A percentile compares a stretch with the other conserved stretches of the same genome.
phyloP scores from a whole-genome alignment of 2,888 invertebrate genomes.

The Cerceris ruficornis region DNA sequence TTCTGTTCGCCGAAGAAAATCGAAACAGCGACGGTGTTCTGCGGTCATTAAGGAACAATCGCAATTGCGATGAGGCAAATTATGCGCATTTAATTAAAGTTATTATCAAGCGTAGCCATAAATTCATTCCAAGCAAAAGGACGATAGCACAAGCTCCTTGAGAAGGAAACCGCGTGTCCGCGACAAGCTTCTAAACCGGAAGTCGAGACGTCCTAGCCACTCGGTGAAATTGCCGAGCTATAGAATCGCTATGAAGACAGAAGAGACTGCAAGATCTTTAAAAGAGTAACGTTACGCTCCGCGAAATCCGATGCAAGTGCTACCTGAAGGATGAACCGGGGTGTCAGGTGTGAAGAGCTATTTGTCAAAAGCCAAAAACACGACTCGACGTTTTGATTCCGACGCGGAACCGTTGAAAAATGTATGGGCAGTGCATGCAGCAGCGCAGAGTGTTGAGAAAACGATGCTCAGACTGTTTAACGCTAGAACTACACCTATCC shows the following conservation, averaged over 20 bases:
- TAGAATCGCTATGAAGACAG: constrained; percentile 41
- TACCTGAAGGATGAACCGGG: constrained; percentile 32
- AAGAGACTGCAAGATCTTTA: constrained; percentile 55
- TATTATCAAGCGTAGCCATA: constrained; percentile 58
- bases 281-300: constrained; percentile 41
- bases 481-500: too few relatives aligned
- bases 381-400: too few relatives aligned
- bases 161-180: constrained; percentile 30
- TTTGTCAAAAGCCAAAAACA: constrained; percentile 35
- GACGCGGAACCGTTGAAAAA: too few relatives aligned
- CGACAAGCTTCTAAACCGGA: constrained; percentile 49
- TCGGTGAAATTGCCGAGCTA: constrained; percentile 64
- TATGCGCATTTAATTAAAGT: constrained; percentile 69
- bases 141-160: constrained; percentile 14
- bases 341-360: constrained; percentile 33
- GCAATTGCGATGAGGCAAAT: constrained; percentile 25
- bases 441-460: too few relatives aligned
- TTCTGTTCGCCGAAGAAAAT: constrained; percentile 5
- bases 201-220: constrained; percentile 60
- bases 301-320: constrained; percentile 57
- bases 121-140: constrained; percentile 43
- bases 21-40: constrained; percentile 1
- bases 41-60: constrained; percentile 25
- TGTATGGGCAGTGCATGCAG: too few relatives aligned
- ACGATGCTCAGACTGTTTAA: too few relatives aligned